These are phyloP conservation scores for Sphinx pinastri DNA, from an alignment of 2,888 invertebrate species.

Conservation along the genomic window DNA sequence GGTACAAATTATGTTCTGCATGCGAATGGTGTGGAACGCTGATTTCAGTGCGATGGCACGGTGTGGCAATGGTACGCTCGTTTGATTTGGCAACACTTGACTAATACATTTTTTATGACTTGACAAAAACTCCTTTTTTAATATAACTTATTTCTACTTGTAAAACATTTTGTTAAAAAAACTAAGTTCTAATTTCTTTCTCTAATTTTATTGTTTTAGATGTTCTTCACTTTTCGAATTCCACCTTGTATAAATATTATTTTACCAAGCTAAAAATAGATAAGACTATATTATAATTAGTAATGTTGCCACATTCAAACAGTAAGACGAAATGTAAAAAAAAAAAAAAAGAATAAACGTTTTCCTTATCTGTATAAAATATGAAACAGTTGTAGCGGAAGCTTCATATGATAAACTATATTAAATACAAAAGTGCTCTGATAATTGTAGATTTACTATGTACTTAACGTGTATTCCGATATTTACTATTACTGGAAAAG, in stretches of 20 bases:
- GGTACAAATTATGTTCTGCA: constrained; percentile 14
- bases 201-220: background rate
- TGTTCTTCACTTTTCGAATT: background rate
- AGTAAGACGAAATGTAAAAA: constrained; percentile 40
- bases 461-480: constrained; percentile 75
- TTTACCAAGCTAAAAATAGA: background rate
- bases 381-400: constrained; percentile 46
- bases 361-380: constrained; percentile 56
- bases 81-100: constrained; percentile 24
- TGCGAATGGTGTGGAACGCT: background rate
- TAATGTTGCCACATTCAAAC: constrained; percentile 53
- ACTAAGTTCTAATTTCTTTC: background rate
- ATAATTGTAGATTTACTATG: constrained; percentile 64
- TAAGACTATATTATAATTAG: background rate
- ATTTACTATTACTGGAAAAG: constrained; percentile 48
- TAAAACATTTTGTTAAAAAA: background rate
- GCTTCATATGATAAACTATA: constrained; percentile 30
- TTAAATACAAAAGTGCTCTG: constrained; percentile 63
- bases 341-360: constrained; percentile 42
- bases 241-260: background rate
- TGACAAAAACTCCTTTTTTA: background rate
- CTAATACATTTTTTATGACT: background rate
- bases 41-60: constrained; percentile 1
- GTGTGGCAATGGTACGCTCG: constrained; percentile 14
- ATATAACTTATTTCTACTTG: constrained; percentile 5